Conservation (phyloP, 2,113 vertebrate species). For the Leptosomus discolor region DNA sequence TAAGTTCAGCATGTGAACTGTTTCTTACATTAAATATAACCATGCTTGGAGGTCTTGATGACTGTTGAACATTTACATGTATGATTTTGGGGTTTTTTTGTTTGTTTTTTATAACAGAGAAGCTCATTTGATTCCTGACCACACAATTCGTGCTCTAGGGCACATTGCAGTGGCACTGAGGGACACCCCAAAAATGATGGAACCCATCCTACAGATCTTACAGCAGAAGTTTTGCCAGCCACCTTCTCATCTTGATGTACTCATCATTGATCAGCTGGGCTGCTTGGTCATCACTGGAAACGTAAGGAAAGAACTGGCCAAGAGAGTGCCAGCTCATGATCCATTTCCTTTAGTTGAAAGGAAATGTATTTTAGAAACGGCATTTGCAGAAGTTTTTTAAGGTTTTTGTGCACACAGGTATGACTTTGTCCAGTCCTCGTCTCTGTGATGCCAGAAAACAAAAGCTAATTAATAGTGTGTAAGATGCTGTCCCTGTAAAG, state of each 20-base stretch:
- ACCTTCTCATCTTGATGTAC: conserved; percentile 89
- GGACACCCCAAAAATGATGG: conserved; percentile 94
- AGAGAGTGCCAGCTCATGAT: not conserved
- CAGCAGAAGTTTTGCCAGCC: conserved; percentile 98
- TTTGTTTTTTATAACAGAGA: conserved; percentile 76
- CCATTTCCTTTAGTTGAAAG: not conserved
- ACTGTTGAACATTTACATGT: not conserved
- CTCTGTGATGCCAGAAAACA: not conserved
- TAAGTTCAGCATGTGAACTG: not conserved
- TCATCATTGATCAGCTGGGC: conserved; percentile 94
- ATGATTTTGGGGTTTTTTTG: not conserved
- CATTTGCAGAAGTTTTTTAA: not conserved
- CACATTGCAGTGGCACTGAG: conserved; percentile 94
- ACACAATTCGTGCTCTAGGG: conserved; percentile 92
- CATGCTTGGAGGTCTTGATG: not conserved
- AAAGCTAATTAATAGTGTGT: not conserved
- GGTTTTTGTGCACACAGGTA: not conserved
- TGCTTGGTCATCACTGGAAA: conserved; percentile 97
- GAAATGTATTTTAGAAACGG: not conserved
- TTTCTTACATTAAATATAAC: not conserved
- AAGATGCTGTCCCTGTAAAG: not conserved
- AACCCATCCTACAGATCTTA: conserved; percentile 94
- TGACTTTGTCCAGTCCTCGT: not conserved
- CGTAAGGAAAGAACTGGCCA: conserved; percentile 70
- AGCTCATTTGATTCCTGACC: conserved; percentile 93